Evolutionary conservation across 2,797 vertebrate species (phyloP), one percentile per base, ranked within the genome.

Genomic region (Pseudochromis fuscus): DNA sequence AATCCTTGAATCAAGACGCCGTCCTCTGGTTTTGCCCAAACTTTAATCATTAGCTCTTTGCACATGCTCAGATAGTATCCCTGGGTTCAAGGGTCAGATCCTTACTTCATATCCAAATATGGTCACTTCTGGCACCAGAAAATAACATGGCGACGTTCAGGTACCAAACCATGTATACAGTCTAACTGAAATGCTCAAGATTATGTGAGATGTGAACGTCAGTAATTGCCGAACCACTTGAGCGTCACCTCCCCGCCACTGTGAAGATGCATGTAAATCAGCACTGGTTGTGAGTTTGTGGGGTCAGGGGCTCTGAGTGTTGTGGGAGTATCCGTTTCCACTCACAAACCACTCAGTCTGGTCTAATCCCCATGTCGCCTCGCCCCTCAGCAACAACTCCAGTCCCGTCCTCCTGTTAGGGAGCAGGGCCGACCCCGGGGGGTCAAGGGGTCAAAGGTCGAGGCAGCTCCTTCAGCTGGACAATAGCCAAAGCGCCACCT

Each of bases 401-500:
- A 83, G 88, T 77, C 84, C 71, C 53, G 70, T 90, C 71, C 87
- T 87, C 82, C 90, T 77, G 85, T 83, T 67, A 86, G 89, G 84
- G 77, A 78, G 79, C 59, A 67, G 87, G 82, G 87, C 79, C 86
- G 67, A 76, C 60, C 77, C 44, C 9, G n/a, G 50, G 83, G 82
- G 91, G n/a, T n/a, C n/a, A 86, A 88, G 18, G 57, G 90, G 87
- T 84, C 83, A 82, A 52, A 76, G 92, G 88, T 93, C 87, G 86
- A 88, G 84, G 85, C 80, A 89, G 83, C 81, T 88, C 79, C 86
- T 90, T 78, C 48, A 86, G 83, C 83, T 65, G 93, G 94, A 93
- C 93, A 94, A 93, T 92, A 89, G 88, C 90, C 81, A 77, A 88
- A 87, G 83, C 83, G 77, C 85, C 93, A 94, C 93, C 93, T 94